These are phyloP conservation scores for Glaucopsyche alexis DNA, from an alignment of 2,888 invertebrate species.

Conservation along the genomic window DNA sequence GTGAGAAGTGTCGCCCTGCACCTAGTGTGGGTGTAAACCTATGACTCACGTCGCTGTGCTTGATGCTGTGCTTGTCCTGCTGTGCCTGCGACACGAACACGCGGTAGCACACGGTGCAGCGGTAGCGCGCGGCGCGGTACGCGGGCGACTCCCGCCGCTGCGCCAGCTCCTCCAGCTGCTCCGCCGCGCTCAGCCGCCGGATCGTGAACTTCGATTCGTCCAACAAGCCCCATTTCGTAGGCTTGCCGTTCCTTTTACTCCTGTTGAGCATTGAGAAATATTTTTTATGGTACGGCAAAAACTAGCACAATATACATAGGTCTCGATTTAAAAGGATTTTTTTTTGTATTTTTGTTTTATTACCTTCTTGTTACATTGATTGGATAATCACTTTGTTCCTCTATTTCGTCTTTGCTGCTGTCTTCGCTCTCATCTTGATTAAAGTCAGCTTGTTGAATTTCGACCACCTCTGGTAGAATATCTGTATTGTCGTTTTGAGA, in stretches of 20 bases:
- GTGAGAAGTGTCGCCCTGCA: too few relatives aligned
- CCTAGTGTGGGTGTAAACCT: neutral
- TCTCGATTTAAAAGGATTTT: too few relatives aligned
- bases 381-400: neutral
- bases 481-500: neutral
- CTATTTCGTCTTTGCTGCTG: neutral
- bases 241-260: neutral
- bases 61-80: constrained; percentile 16
- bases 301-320: too few relatives aligned
- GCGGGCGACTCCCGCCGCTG: constrained; percentile 52
- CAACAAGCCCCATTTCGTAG: constrained; percentile 34
- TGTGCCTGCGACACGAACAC: constrained; percentile 18
- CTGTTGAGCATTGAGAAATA: neutral
- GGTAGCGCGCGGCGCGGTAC: constrained; percentile 16
- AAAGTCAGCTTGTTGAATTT: neutral
- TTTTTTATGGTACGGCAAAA: too few relatives aligned
- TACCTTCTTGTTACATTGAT: neutral
- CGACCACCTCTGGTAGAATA: neutral
- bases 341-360: neutral
- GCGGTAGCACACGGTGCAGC: constrained; percentile 19
- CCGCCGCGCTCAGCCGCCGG: constrained; percentile 55
- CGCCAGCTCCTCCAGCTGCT: constrained; percentile 62
- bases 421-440: neutral
- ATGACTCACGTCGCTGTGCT: constrained; percentile 20
- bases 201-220: constrained; percentile 63